Evolutionary conservation across 2,113 vertebrate genomes (phyloP).

Genomic region (Syngnathus typhle): DNA sequence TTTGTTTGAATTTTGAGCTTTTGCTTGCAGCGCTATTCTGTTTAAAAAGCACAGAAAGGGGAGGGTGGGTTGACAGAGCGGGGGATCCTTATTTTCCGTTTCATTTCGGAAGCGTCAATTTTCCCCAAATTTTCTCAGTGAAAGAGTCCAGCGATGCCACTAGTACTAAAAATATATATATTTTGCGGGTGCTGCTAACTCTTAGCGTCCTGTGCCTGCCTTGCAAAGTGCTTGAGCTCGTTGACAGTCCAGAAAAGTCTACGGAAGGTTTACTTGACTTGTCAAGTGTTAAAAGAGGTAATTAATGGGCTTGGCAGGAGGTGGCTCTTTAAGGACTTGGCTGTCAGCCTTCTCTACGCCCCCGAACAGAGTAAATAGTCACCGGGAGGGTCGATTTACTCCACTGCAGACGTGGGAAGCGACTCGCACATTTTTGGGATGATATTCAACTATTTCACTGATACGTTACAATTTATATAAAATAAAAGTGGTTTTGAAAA

Average conservation of each 20-base stretch:
- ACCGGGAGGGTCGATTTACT: neutral
- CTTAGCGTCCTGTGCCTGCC: neutral
- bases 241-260: slow-evolving; percentile 1
- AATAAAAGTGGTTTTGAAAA: no score
- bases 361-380: neutral
- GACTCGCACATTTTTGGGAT: neutral
- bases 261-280: neutral
- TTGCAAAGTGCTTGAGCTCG: neutral
- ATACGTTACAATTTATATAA: neutral
- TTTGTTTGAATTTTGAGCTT: no score
- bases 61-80: no score
- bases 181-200: neutral
- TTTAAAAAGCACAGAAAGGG: no score
- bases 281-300: neutral
- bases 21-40: no score
- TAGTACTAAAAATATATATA: neutral
- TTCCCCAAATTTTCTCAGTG: neutral
- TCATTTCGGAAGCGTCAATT: neutral
- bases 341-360: neutral
- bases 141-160: neutral
- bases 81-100: no score
- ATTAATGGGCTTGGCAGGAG: neutral
- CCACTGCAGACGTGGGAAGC: neutral
- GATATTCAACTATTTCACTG: neutral
- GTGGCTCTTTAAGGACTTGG: neutral